Conservation (phyloP, 2,113 vertebrate species). For the Myiozetetes cayanensis region DNA sequence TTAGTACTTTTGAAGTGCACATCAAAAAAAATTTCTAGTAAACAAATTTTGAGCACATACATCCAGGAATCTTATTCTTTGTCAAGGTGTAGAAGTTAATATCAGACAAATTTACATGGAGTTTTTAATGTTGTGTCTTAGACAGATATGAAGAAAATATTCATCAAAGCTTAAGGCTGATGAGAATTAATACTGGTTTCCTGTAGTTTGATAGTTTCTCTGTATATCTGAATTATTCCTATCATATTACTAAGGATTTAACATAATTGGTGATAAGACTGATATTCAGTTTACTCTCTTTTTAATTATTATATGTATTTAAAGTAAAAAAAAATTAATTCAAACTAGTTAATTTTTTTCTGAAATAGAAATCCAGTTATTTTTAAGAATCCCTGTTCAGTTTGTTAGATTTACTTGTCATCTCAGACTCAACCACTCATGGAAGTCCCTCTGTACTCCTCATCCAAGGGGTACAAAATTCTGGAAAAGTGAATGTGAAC, state of each 20-base stretch:
- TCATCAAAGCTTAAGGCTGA: not conserved
- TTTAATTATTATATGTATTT: not conserved
- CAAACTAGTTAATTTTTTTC: not conserved
- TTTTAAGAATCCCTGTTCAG: not conserved
- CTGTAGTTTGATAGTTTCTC: not conserved
- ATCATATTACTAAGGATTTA: not conserved
- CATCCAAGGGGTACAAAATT: not conserved
- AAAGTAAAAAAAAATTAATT: not conserved
- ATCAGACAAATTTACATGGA: not conserved
- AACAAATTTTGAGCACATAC: not conserved
- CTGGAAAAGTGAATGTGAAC: not conserved
- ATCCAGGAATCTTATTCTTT: not conserved
- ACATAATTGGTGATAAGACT: not conserved
- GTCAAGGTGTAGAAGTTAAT: not conserved
- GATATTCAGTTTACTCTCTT: not conserved
- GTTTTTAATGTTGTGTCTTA: not conserved
- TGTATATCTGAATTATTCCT: not conserved
- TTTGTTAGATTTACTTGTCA: not conserved
- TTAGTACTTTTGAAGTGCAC: not conserved
- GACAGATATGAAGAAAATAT: not conserved
- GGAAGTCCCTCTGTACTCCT: not conserved
- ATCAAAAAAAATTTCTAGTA: not conserved
- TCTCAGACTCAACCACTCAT: not conserved
- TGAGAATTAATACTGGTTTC: not conserved
- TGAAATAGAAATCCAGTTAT: not conserved